Evolutionary conservation across 2,888 invertebrate species (phyloP), one percentile per base, ranked within the genome.

Genomic region (Leuctra nigra): DNA sequence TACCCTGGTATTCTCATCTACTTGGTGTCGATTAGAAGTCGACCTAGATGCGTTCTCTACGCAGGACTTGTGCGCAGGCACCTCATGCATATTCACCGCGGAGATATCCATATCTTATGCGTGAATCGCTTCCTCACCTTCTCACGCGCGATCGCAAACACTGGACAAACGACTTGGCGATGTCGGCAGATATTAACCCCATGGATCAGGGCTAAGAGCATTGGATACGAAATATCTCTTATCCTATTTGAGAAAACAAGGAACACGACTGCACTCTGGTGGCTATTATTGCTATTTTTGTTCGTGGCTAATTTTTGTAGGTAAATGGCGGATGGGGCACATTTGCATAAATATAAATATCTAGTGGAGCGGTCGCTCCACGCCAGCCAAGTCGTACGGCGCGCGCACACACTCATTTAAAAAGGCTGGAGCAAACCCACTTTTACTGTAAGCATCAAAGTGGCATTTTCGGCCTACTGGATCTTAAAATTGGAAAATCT

Each of bases 1-100:
- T n/a, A n/a, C n/a, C n/a, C n/a, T n/a, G n/a, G n/a, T n/a, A n/a
- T n/a, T n/a, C n/a, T n/a, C n/a, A n/a, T n/a, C n/a, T n/a, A n/a
- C n/a, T 39, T 39, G 39, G 39, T 16, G 39, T 39, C 20, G 39
- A 39, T 39, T 39, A 39, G n/a, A 39, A 39, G 20, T n/a, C n/a
- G n/a, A n/a, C n/a, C n/a, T n/a, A n/a, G n/a, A n/a, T n/a, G n/a
- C n/a, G n/a, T n/a, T n/a, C n/a, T n/a, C 14, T 16, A 39, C 18
- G 39, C 16, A 39, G 39, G 7, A 39, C 16, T 16, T 39, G 20
- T 39, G 18, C 39, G 16, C 20, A 20, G 16, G 18, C 39, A 16
- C 6, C 13, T 39, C 39, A 39, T 39, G 39, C 39, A 39, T 39
- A 39, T 39, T 39, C 39, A 39, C 39, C 18, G 39, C 4, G 39